Evolutionary conservation across 2,113 vertebrate species (phyloP), one percentile per base, ranked within the genome.

Genomic region (Entelurus aequoreus): DNA sequence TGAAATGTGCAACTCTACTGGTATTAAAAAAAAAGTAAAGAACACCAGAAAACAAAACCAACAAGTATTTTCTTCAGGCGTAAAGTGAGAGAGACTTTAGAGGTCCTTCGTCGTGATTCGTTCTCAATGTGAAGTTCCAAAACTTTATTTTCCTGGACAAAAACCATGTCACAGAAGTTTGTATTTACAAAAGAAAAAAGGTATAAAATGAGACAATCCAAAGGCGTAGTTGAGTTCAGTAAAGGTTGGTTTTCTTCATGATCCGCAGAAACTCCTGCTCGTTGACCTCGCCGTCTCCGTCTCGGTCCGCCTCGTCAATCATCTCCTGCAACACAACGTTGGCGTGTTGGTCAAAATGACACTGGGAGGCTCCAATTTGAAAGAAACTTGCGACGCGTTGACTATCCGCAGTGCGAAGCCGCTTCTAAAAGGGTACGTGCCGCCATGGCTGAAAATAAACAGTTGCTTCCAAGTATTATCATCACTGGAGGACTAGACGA

Each of bases 251-350:
- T 82, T 95, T 98, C 85, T 93, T 94, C 96, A 99, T 99, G 70
- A 98, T 95, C 82, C 90, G 89, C 75, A 98, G 81, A 81, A 98
- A 98, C 67, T 98, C 96, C 85, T 94, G 90, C 82, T 98, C 94
- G 9, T 87, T 94, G 19, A 98, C 92, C 86, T 95, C 94, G 9
- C 95, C 94, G 56, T 97, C 94, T 19, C 95, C 93, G 38, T 98
- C 94, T 74, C 84, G 78, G 78, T 99, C 94, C 19, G 95, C 95
- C 89, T 98, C 95, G 13, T 95, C 92, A 21, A 98, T 95, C 95
- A 98, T 98, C 88, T 99, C 95, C 97, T 98, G 35, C 59, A 79
- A 70, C 67, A 58, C 55, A 1, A 7, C 4, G 28, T 28, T 28
- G 28, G 2, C 28, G 28, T 28, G 28, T 28, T 28, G 28, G 28